phyloP scores from a whole-genome alignment of 1,140 invertebrate species.

The Drosophila rufa region DNA sequence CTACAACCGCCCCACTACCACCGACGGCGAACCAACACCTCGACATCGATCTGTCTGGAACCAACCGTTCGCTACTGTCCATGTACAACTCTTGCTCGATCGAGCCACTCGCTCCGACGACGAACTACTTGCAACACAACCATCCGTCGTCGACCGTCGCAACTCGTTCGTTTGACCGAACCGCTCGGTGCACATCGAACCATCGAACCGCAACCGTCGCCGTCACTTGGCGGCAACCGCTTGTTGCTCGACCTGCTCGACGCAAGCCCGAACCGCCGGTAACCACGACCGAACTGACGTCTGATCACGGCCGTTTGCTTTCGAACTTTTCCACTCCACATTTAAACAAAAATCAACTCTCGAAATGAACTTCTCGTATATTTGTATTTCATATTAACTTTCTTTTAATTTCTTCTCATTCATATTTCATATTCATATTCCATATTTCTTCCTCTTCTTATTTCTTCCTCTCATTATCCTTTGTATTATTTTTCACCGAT shows the following conservation, averaged over 20 bases:
- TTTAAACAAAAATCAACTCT: not conserved
- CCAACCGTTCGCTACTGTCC: not conserved
- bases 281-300: too few species aligned
- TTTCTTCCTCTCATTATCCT: too few species aligned
- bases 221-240: not conserved
- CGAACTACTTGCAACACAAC: not conserved
- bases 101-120: not conserved
- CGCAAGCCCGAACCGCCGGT: too few species aligned
- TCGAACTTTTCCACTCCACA: not conserved
- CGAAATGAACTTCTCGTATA: too few species aligned
- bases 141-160: not conserved
- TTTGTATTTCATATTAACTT: too few species aligned
- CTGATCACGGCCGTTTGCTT: not conserved
- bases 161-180: not conserved
- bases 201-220: not conserved
- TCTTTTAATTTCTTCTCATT: too few species aligned
- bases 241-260: not conserved
- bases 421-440: too few species aligned
- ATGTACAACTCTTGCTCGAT: not conserved
- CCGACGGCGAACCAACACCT: not conserved
- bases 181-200: not conserved
- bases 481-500: too few species aligned
- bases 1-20: too few species aligned
- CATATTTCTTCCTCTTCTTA: too few species aligned
- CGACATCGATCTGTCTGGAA: not conserved